A percentile compares a stretch with the other conserved stretches of the same genome.
These are phyloP conservation scores for Orthosia incerta DNA, from an alignment of 2,888 invertebrate species.

Conservation along the genomic window DNA sequence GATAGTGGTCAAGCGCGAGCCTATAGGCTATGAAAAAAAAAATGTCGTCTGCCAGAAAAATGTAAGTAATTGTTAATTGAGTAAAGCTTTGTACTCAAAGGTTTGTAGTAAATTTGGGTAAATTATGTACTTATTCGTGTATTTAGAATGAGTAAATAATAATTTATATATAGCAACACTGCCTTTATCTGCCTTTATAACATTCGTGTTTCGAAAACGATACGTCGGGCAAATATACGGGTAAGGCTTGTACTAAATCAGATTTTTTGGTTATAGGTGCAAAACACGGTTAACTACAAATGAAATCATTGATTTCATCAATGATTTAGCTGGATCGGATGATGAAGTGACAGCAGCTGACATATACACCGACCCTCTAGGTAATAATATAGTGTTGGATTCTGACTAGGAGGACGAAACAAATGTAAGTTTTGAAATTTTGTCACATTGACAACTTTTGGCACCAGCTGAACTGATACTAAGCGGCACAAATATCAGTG, in stretches of 20 bases:
- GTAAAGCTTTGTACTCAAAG: neutral
- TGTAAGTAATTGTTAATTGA: neutral
- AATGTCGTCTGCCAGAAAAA: neutral
- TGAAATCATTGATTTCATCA: constrained; percentile 2
- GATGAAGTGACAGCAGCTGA: constrained; percentile 23
- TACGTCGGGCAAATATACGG: constrained; percentile 10
- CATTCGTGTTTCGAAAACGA: constrained; percentile 17
- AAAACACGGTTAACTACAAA: neutral
- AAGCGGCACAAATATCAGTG: neutral
- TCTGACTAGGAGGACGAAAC: constrained; percentile 4
- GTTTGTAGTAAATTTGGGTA: neutral
- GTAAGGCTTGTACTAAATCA: neutral
- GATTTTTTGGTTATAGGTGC: neutral
- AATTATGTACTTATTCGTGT: neutral
- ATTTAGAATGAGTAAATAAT: neutral
- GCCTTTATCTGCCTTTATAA: constrained; percentile 7
- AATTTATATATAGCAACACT: constrained; percentile 9
- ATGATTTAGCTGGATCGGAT: constrained; percentile 13
- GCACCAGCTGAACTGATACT: constrained; percentile 10
- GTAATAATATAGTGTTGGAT: constrained; percentile 9
- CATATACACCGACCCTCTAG: constrained; percentile 13
- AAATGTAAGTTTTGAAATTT: neutral
- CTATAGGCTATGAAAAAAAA: no score
- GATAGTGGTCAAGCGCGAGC: no score
- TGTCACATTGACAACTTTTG: constrained; percentile 1